Conservation (phyloP, 1,140 invertebrate genomes). For the Diabrotica virgifera region DNA sequence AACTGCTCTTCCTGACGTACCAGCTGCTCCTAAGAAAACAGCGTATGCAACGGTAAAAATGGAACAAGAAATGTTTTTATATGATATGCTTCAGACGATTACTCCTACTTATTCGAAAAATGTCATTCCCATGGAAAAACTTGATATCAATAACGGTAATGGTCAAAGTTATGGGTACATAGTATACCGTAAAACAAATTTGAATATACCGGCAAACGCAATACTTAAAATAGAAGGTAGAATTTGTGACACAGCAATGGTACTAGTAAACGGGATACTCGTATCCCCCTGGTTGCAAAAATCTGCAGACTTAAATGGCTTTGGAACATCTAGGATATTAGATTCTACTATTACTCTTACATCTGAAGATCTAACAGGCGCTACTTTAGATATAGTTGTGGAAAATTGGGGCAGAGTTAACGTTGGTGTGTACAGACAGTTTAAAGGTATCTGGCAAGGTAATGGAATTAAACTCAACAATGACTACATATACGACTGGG, state of each 20-base stretch:
- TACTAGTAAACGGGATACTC: conserved; percentile 49
- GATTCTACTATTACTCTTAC: conserved; percentile 38
- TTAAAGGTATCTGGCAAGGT: conserved; percentile 30
- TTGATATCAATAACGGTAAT: conserved; percentile 53
- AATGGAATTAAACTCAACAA: conserved; percentile 17
- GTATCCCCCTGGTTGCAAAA: conserved; percentile 42
- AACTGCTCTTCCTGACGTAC: conserved; percentile 44
- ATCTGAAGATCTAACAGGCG: conserved; percentile 28
- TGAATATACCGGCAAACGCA: conserved; percentile 33
- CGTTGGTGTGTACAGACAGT: conserved; percentile 51
- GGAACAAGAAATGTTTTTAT: conserved; percentile 35
- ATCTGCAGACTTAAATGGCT: conserved; percentile 42
- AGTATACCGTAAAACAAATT: conserved; percentile 49
- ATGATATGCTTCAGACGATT: conserved; percentile 38
- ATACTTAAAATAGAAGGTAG: conserved; percentile 48
- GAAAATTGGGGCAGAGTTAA: conserved; percentile 61
- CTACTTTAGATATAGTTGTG: conserved; percentile 55
- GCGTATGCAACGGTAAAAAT: conserved; percentile 20
- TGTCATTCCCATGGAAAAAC: conserved; percentile 53
- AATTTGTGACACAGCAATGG: conserved; percentile 54
- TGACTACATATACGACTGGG: conserved; percentile 46
- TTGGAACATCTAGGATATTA: conserved; percentile 50
- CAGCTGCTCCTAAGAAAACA: conserved; percentile 18
- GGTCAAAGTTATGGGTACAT: conserved; percentile 62
- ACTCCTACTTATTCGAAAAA: conserved; percentile 23